Conservation (phyloP, 2,113 vertebrate species). For the Strix uralensis region DNA sequence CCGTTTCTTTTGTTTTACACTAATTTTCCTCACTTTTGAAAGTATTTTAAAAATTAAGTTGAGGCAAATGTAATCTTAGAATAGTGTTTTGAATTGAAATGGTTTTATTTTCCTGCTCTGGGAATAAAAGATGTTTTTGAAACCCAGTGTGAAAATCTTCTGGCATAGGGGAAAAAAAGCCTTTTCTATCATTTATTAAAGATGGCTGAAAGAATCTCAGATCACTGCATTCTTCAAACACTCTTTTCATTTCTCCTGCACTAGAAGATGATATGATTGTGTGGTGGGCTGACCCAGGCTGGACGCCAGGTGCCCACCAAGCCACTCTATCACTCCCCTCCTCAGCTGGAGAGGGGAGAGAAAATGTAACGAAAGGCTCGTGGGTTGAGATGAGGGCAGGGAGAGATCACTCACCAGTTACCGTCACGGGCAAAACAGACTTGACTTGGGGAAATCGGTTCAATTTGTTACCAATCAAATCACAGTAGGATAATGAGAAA, state of each 20-base stretch:
- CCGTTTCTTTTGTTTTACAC: neutral
- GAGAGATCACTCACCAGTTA: neutral
- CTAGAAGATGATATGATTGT: neutral
- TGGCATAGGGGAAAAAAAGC: neutral
- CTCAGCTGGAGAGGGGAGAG: neutral
- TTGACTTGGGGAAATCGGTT: neutral
- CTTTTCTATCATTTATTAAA: conserved; percentile 28
- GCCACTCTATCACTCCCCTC: neutral
- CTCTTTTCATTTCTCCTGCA: neutral
- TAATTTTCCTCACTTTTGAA: neutral
- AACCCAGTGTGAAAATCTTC: neutral
- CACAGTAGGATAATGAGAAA: neutral
- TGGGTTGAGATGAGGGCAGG: neutral
- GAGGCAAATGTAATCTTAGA: neutral
- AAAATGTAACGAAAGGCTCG: rapidly evolving
- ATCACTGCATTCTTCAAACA: neutral
- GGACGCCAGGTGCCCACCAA: neutral
- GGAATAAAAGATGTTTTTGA: conserved; percentile 6
- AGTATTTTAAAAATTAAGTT: neutral
- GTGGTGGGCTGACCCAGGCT: neutral
- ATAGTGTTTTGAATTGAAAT: neutral
- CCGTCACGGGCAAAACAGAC: neutral
- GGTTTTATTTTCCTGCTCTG: conserved; percentile 1
- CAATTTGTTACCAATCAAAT: neutral
- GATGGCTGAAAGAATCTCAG: conserved; percentile 9